Evolutionary conservation across 2,888 invertebrate genomes (phyloP).

Genomic region (Drosophila planitibia): DNA sequence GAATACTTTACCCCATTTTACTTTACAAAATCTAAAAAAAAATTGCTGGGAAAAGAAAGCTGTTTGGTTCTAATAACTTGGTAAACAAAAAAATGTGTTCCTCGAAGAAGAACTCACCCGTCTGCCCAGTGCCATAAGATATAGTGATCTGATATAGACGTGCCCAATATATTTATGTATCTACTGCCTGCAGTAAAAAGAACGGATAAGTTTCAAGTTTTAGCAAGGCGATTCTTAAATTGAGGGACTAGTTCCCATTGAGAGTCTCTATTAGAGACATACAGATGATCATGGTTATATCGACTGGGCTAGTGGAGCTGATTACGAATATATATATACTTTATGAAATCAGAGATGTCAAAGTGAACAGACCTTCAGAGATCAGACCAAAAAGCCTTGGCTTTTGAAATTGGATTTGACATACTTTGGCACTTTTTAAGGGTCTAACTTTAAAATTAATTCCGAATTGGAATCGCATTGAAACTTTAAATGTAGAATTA

Average conservation of each 20-base stretch:
- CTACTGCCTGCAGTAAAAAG: too few species aligned
- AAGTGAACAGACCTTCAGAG: neutral
- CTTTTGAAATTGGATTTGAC: neutral
- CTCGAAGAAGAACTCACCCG: too few species aligned
- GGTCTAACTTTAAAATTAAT: neutral
- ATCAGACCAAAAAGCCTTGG: neutral
- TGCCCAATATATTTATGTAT: too few species aligned
- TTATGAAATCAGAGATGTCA: neutral
- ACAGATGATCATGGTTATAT: neutral
- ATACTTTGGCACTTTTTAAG: neutral
- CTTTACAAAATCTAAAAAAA: neutral
- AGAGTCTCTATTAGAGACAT: neutral
- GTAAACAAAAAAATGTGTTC: too few species aligned
- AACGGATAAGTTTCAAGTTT: too few species aligned
- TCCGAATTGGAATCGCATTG: neutral
- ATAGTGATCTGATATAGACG: too few species aligned
- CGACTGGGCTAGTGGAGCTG: neutral
- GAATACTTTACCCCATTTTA: neutral
- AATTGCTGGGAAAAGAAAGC: too few species aligned
- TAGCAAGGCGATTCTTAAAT: too few species aligned
- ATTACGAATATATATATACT: neutral
- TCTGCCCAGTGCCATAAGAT: too few species aligned
- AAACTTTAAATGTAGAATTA: neutral
- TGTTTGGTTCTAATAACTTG: too few species aligned
- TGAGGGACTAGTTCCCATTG: rapidly evolving